Conservation (phyloP, 2,113 vertebrate species). For the Drymodes brunneopygia region DNA sequence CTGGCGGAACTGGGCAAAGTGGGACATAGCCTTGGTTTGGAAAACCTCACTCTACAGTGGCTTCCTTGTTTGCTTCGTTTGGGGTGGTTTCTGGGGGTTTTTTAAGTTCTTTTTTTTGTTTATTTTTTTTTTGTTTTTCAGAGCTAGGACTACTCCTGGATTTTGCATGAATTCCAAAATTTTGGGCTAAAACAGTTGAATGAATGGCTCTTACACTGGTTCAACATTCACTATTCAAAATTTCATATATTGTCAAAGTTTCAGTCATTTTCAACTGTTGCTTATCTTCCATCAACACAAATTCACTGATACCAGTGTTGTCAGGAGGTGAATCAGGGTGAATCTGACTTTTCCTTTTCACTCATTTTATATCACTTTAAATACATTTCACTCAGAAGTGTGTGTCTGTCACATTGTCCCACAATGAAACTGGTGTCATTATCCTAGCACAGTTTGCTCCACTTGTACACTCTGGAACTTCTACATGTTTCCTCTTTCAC, state of each 20-base stretch:
- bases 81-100: neutral
- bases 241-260: neutral
- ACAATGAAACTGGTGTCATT: neutral
- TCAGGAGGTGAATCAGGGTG: neutral
- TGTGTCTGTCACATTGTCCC: neutral
- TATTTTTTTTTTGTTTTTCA: neutral
- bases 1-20: neutral
- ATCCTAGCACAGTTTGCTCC: neutral
- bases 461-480: neutral
- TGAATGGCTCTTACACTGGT: neutral
- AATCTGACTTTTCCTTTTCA: neutral
- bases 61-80: conserved; percentile 25
- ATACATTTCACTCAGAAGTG: neutral
- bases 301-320: neutral
- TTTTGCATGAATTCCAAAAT: neutral
- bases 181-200: neutral
- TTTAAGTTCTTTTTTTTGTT: neutral
- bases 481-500: neutral
- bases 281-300: neutral
- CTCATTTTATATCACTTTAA: neutral
- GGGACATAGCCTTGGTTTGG: conserved; percentile 23
- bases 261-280: neutral
- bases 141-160: neutral
- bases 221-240: neutral
- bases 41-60: conserved; percentile 34